Evolutionary conservation across 2,113 vertebrate species (phyloP).

Genomic region (Polypterus senegalus): DNA sequence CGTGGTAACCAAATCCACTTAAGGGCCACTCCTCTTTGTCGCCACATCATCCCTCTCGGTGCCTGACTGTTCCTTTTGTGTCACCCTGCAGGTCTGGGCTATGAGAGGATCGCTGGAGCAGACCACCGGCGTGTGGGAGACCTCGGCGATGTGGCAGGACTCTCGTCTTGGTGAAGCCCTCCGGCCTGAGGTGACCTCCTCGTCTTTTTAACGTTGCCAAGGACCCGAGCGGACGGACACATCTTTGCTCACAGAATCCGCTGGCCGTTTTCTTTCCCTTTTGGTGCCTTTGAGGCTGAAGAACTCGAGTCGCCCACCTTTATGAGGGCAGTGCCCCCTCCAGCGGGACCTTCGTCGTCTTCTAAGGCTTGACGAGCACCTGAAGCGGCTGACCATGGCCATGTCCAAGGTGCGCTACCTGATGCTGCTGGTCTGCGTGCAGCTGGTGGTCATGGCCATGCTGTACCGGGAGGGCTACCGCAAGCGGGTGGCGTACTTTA

Average conservation of each 20-base stretch:
- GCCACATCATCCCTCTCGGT: too few relatives aligned
- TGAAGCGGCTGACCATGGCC: slow-evolving; percentile 25
- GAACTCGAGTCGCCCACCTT: not conserved
- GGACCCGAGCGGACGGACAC: not conserved
- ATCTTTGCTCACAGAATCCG: accelerated
- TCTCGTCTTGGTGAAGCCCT: too few relatives aligned
- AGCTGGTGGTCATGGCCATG: slow-evolving; percentile 58
- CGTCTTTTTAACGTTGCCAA: not conserved
- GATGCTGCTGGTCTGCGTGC: slow-evolving; percentile 54
- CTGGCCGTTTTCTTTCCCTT: not conserved
- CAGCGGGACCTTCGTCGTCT: too few relatives aligned
- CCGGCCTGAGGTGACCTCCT: too few relatives aligned
- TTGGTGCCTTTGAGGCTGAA: not conserved
- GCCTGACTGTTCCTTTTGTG: too few relatives aligned
- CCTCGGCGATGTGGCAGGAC: too few relatives aligned
- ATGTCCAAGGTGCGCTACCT: slow-evolving; percentile 55
- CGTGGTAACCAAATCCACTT: too few relatives aligned
- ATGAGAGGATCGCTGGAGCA: too few relatives aligned
- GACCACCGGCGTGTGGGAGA: too few relatives aligned
- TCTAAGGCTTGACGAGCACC: slow-evolving; percentile 10
- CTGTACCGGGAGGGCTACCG: slow-evolving; percentile 53
- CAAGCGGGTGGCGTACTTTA: slow-evolving; percentile 50
- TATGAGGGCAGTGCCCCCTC: not conserved
- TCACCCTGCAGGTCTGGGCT: too few relatives aligned
- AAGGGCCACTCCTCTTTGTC: too few relatives aligned